Conservation (phyloP, 2,888 invertebrate genomes). For the Prenolepis imparis region DNA sequence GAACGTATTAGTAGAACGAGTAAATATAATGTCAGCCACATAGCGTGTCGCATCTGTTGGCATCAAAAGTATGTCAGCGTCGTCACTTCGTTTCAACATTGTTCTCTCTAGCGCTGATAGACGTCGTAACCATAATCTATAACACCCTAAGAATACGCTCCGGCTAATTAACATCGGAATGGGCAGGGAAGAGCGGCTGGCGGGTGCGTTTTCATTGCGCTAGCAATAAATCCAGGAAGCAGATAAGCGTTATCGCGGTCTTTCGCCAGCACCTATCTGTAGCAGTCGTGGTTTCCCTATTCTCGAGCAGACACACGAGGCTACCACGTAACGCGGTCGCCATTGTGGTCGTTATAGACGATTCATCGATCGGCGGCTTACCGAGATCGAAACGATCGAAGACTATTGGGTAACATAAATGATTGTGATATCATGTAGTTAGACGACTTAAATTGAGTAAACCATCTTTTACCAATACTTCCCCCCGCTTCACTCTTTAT, state of each 20-base stretch:
- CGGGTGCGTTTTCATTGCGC: conserved; percentile 82
- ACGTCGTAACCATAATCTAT: conserved; percentile 79
- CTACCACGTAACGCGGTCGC: conserved; percentile 64
- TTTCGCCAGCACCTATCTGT: conserved; percentile 81
- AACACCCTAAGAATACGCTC: conserved; percentile 74
- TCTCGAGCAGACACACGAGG: conserved; percentile 65
- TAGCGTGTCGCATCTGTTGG: conserved; percentile 72
- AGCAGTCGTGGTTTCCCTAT: conserved; percentile 73
- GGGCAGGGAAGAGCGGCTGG: conserved; percentile 79
- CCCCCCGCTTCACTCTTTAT: not conserved
- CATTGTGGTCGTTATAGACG: conserved; percentile 69
- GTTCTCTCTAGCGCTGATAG: conserved; percentile 74
- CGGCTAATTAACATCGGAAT: conserved; percentile 84
- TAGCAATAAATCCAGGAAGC: conserved; percentile 83
- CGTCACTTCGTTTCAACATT: conserved; percentile 82
- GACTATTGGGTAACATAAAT: not conserved
- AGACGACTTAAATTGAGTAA: conserved; percentile 20
- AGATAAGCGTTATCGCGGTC: conserved; percentile 83
- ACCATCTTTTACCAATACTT: conserved; percentile 2
- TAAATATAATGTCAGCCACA: conserved; percentile 22
- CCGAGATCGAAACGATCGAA: conserved; percentile 61
- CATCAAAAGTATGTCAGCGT: conserved; percentile 82
- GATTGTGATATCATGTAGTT: conserved; percentile 18
- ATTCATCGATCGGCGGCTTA: conserved; percentile 70
- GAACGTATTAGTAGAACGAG: not conserved